phyloP scores from a whole-genome alignment of 30 jellyfish, hydroid and myxozoan genomes.

The Phacellophora camtschatica region DNA sequence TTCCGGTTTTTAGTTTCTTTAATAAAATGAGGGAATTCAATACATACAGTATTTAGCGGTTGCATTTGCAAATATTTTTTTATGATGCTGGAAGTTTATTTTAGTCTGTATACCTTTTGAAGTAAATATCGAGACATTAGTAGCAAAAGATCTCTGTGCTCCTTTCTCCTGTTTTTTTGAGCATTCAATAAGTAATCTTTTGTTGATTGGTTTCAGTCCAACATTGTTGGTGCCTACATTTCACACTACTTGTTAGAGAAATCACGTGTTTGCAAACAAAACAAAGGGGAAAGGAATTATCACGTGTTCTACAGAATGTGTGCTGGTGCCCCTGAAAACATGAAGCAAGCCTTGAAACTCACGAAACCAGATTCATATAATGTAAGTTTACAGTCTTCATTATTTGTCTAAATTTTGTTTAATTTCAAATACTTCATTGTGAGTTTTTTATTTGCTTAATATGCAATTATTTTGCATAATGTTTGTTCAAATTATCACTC shows the following conservation, averaged over 20 bases:
- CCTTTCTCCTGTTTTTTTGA: too few species aligned
- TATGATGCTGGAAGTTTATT: neutral
- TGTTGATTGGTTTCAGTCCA: slow-evolving; percentile 6
- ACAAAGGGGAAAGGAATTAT: slow-evolving; percentile 91
- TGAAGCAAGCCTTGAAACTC: slow-evolving; percentile 74
- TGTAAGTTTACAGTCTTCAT: slow-evolving; percentile 33
- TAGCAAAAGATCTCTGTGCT: too few species aligned
- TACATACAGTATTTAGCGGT: too few species aligned
- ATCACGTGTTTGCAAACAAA: slow-evolving; percentile 89
- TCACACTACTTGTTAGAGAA: slow-evolving; percentile 91
- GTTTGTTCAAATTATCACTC: too few species aligned
- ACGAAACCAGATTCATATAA: slow-evolving; percentile 57
- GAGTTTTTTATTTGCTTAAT: too few species aligned
- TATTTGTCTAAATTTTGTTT: neutral
- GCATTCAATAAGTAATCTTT: too few species aligned
- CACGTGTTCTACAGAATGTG: slow-evolving; percentile 95
- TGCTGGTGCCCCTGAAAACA: slow-evolving; percentile 79
- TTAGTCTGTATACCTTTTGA: neutral
- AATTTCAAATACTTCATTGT: too few species aligned
- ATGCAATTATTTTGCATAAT: too few species aligned
- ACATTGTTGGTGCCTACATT: slow-evolving; percentile 79
- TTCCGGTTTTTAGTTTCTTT: too few species aligned
- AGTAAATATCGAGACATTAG: too few species aligned
- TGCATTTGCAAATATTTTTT: too few species aligned
- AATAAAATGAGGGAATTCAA: too few species aligned